phyloP scores from a whole-genome alignment of 2,113 vertebrate genomes.

The Malurus elegans region DNA sequence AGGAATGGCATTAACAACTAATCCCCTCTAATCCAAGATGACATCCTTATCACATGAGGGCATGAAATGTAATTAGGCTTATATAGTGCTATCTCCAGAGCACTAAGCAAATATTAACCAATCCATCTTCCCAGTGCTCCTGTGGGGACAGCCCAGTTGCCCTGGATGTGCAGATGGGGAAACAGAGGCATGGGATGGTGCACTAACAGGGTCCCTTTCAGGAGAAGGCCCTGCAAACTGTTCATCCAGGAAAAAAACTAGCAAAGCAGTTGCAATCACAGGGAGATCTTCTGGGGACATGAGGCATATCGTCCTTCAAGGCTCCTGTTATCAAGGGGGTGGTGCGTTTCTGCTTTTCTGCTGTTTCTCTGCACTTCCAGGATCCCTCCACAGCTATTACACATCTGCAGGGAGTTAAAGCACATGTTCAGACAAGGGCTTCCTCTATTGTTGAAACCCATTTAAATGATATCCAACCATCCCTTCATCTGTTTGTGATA shows the following conservation, averaged over 20 bases:
- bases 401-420: neutral
- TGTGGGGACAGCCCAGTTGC: neutral
- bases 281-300: neutral
- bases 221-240: neutral
- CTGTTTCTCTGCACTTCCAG: neutral
- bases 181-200: neutral
- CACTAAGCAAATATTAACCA: slow-evolving; percentile 36
- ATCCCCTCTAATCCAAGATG: slow-evolving; percentile 61
- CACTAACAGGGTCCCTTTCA: neutral
- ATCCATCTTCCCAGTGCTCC: neutral
- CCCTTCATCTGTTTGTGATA: neutral
- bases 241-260: neutral
- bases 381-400: neutral
- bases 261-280: neutral
- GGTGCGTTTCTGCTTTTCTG: neutral
- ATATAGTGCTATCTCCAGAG: slow-evolving; percentile 38
- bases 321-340: neutral
- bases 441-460: neutral
- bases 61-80: slow-evolving; percentile 52
- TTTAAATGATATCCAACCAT: neutral
- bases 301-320: neutral
- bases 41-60: slow-evolving; percentile 52
- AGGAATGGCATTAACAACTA: slow-evolving; percentile 67
- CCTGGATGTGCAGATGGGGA: neutral
- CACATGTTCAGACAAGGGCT: neutral